phyloP scores from a whole-genome alignment of 2,113 vertebrate species.

The Tragelaphus buxtoni region DNA sequence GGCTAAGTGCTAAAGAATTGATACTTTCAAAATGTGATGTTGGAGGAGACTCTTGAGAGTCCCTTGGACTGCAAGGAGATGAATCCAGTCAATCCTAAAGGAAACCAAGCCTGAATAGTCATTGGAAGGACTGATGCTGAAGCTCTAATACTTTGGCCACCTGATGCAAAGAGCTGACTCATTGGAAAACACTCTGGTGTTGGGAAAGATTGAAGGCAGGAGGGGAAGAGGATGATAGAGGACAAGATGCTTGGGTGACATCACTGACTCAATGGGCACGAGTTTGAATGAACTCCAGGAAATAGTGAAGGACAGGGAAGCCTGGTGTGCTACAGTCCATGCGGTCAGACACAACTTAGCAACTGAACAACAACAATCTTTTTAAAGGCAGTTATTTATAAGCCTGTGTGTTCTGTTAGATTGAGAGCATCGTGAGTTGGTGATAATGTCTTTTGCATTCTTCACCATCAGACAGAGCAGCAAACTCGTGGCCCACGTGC shows the following conservation, averaged over 20 bases:
- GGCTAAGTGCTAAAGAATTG: neutral
- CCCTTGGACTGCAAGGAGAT: neutral
- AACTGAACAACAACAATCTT: neutral
- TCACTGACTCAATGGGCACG: neutral
- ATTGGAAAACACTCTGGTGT: neutral
- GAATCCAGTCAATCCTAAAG: neutral
- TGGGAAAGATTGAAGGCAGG: neutral
- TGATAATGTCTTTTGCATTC: neutral
- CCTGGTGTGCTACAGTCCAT: neutral
- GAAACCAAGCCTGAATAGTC: neutral
- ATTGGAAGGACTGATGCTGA: neutral
- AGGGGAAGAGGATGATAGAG: neutral
- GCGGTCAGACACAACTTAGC: neutral
- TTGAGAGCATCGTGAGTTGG: accelerated
- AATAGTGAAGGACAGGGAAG: neutral
- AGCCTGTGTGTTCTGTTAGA: neutral
- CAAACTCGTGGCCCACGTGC: accelerated
- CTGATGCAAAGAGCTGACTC: neutral
- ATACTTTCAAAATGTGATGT: neutral
- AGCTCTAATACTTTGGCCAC: neutral
- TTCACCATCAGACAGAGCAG: neutral
- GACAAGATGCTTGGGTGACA: neutral
- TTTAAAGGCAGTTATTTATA: neutral
- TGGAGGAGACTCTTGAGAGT: neutral
- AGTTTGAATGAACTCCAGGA: neutral